Evolutionary conservation across 2,888 invertebrate genomes (phyloP).

Genomic region (Mongoloraphidia duomilia): DNA sequence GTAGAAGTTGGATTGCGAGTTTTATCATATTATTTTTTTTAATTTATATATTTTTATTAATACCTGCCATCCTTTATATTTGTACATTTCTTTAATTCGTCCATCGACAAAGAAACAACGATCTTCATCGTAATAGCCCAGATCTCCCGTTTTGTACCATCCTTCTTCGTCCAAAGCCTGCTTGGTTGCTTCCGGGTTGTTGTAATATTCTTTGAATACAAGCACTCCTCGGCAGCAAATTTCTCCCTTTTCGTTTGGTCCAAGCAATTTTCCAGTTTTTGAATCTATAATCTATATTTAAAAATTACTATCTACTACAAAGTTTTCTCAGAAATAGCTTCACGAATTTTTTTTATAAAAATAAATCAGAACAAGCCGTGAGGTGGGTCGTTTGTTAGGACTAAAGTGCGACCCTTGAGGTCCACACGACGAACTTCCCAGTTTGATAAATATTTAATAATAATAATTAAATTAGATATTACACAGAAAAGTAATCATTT

Average conservation of each 20-base stretch:
- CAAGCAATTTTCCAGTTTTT: background rate
- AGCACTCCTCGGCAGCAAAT: background rate
- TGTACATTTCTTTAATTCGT: conserved; percentile 35
- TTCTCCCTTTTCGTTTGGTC: conserved; percentile 1
- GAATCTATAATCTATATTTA: background rate
- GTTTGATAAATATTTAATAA: too few relatives aligned
- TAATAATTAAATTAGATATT: too few relatives aligned
- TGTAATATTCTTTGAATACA: conserved; percentile 29
- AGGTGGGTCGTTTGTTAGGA: too few relatives aligned
- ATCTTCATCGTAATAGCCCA: conserved; percentile 35
- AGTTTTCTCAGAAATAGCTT: background rate
- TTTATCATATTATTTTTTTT: background rate
- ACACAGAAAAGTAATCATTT: too few relatives aligned
- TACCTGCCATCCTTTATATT: conserved; percentile 36
- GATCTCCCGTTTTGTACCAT: conserved; percentile 37
- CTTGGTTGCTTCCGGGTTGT: conserved; percentile 29
- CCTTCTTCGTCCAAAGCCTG: conserved; percentile 30
- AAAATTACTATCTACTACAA: background rate
- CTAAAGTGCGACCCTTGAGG: too few relatives aligned
- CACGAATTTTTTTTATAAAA: background rate
- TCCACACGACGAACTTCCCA: too few relatives aligned
- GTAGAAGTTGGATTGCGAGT: too few relatives aligned
- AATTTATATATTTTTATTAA: background rate
- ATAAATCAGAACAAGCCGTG: too few relatives aligned
- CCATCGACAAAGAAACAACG: conserved; percentile 34